phyloP scores from a whole-genome alignment of 1,140 invertebrate species.

The Gerris buenoi region DNA sequence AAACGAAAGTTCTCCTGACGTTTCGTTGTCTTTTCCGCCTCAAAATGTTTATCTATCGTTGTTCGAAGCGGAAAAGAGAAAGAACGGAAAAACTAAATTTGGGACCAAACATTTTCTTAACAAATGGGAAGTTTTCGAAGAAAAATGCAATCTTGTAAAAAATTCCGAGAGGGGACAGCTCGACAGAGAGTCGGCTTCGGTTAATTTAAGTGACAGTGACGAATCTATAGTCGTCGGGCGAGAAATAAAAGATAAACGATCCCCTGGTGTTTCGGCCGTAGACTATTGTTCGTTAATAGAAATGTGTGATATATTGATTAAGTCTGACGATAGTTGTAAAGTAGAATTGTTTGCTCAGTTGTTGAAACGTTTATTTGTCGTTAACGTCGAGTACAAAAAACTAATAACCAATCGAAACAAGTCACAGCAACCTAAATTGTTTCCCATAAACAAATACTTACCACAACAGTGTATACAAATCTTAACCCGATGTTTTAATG shows the following conservation, averaged over 20 bases:
- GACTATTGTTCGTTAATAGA: not conserved
- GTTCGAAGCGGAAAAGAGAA: too few species aligned
- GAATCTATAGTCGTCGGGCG: not conserved
- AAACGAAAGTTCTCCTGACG: not conserved
- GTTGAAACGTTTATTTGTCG: constrained; percentile 4
- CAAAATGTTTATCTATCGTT: too few species aligned
- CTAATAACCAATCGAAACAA: not conserved
- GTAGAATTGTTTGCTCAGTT: constrained; percentile 7
- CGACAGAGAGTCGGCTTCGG: not conserved
- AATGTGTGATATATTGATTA: not conserved
- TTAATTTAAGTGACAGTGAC: not conserved
- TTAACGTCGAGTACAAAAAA: not conserved
- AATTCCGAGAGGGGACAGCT: too few species aligned
- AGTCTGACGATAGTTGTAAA: constrained; percentile 8
- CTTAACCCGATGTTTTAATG: constrained; percentile 18
- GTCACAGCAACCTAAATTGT: constrained; percentile 1
- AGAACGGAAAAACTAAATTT: not conserved
- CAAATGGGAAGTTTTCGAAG: not conserved
- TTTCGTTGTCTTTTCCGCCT: not conserved
- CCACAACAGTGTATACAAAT: constrained; percentile 10
- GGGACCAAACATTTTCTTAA: not conserved
- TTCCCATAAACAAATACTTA: constrained; percentile 17
- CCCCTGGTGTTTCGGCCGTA: not conserved
- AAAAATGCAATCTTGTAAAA: too few species aligned
- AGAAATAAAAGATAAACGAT: not conserved